These are phyloP conservation scores for Aethina tumida DNA, from an alignment of 1,140 invertebrate genomes.

Conservation along the genomic window DNA sequence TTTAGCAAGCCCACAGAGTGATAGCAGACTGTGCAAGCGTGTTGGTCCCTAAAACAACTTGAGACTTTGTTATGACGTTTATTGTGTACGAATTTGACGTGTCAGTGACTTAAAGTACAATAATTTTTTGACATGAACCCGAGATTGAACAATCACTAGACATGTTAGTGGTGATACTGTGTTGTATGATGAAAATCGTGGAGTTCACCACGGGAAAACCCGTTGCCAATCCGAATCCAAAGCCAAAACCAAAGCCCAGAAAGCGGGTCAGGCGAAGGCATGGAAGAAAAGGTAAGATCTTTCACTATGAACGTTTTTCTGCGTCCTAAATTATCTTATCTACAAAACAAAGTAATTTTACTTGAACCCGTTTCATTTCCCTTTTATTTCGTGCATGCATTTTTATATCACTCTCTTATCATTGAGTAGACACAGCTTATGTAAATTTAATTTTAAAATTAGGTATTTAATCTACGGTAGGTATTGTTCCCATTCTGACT, in stretches of 20 bases:
- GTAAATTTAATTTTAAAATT: no score
- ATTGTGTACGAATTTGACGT: constrained; percentile 5
- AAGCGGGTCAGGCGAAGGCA: constrained; percentile 14
- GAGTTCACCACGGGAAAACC: constrained; percentile 30
- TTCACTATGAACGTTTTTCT: not conserved
- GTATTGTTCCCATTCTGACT: no score
- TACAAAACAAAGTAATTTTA: no score
- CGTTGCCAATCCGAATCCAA: constrained; percentile 6
- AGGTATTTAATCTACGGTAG: no score
- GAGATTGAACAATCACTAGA: constrained; percentile 16
- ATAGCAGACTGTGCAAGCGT: not conserved
- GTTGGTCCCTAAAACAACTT: constrained; percentile 5
- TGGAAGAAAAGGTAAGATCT: constrained; percentile 21
- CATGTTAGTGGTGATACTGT: constrained; percentile 34
- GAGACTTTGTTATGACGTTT: constrained; percentile 7
- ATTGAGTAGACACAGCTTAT: no score
- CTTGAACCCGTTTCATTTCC: no score
- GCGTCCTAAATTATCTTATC: not conserved
- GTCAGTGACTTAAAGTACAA: not conserved
- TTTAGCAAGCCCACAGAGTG: not conserved
- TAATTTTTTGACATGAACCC: not conserved
- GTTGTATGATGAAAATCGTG: constrained; percentile 35
- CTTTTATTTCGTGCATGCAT: not conserved
- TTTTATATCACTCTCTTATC: not conserved
- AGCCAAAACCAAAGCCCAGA: constrained; percentile 8